These are phyloP conservation scores for Heliconius erato DNA, from an alignment of 2,888 invertebrate genomes.

Conservation along the genomic window DNA sequence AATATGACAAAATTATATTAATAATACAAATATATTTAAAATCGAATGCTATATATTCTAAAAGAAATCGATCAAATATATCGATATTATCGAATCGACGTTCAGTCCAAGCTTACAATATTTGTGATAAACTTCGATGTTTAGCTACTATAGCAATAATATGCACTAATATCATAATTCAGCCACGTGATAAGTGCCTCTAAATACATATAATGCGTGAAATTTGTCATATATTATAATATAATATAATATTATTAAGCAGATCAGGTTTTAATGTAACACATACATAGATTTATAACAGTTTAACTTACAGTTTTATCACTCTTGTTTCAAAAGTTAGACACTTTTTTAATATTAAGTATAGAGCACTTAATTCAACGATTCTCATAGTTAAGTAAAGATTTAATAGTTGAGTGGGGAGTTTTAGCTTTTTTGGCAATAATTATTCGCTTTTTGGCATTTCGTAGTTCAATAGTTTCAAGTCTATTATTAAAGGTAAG, in stretches of 20 bases:
- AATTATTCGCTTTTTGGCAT: slow-evolving; percentile 79
- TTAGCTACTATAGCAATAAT: slow-evolving; percentile 73
- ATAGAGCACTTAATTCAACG: slow-evolving; percentile 74
- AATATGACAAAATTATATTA: slow-evolving; percentile 23
- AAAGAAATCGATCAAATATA: slow-evolving; percentile 48
- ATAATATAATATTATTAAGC: slow-evolving; percentile 21
- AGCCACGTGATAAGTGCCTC: slow-evolving; percentile 82
- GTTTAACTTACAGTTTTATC: slow-evolving; percentile 50
- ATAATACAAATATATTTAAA: slow-evolving; percentile 26
- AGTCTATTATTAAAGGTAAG: slow-evolving; percentile 69
- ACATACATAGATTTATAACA: slow-evolving; percentile 64
- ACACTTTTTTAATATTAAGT: slow-evolving; percentile 52
- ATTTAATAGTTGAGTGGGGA: slow-evolving; percentile 55
- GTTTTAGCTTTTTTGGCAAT: slow-evolving; percentile 82
- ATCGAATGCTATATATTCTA: slow-evolving; percentile 30
- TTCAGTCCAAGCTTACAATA: slow-evolving; percentile 81
- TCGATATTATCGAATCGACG: slow-evolving; percentile 52
- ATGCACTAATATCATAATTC: slow-evolving; percentile 68
- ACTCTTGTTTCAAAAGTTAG: slow-evolving; percentile 48
- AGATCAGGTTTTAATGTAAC: slow-evolving; percentile 48
- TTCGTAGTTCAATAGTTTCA: slow-evolving; percentile 74
- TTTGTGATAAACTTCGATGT: slow-evolving; percentile 81
- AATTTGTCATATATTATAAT: slow-evolving; percentile 53
- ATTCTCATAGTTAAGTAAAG: slow-evolving; percentile 66
- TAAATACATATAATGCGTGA: slow-evolving; percentile 62